Conservation (phyloP, 2,797 vertebrate species). For the Capromys pilorides region DNA sequence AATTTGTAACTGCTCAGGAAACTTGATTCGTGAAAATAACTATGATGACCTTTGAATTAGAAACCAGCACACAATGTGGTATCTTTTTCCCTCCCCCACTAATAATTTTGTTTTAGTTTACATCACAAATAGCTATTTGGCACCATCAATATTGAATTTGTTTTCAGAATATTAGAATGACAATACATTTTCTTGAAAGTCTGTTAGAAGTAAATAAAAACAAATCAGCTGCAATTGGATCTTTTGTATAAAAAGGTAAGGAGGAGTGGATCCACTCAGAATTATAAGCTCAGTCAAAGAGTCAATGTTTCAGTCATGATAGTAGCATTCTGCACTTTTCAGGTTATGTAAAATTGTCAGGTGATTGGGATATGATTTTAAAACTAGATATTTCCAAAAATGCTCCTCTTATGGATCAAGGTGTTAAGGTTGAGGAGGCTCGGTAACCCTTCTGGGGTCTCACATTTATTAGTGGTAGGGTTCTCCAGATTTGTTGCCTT, state of each 20-base stretch:
- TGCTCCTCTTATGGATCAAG: background rate
- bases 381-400: constrained; percentile 7
- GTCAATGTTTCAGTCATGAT: background rate
- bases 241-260: background rate
- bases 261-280: background rate
- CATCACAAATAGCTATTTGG: constrained; percentile 12
- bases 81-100: background rate
- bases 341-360: background rate
- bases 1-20: constrained; percentile 6
- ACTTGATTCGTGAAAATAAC: constrained; percentile 40
- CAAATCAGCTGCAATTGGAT: background rate
- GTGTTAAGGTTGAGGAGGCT: background rate
- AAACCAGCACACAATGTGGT: constrained; percentile 28
- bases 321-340: background rate
- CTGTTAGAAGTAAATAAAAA: constrained; percentile 46
- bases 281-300: constrained; percentile 9
- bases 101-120: background rate
- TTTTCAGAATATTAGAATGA: constrained; percentile 41
- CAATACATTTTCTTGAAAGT: background rate
- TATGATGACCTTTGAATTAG: constrained; percentile 12
- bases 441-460: background rate
- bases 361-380: constrained; percentile 39
- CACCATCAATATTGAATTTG: constrained; percentile 17
- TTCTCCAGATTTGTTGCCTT: background rate
- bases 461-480: background rate